Percentiles rank a stretch among this genome's conserved stretches.
phyloP scores from a whole-genome alignment of 2,113 vertebrate genomes.

The Ptyas mucosa region DNA sequence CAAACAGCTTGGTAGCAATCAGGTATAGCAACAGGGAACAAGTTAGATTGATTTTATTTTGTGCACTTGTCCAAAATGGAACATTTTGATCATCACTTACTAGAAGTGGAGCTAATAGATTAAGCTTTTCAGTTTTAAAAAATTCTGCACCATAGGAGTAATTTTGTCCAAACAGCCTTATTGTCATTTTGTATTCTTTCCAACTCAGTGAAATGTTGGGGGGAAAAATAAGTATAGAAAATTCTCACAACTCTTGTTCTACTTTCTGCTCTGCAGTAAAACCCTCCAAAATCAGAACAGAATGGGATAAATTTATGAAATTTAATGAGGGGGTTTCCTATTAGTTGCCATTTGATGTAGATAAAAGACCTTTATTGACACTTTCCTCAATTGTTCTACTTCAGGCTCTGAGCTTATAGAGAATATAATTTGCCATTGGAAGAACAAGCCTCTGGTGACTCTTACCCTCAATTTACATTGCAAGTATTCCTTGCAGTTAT shows the following conservation, averaged over 20 bases:
- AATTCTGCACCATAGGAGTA: not conserved
- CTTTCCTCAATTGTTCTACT: not conserved
- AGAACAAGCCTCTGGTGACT: not conserved
- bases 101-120: not conserved
- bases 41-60: slow-evolving; percentile 10
- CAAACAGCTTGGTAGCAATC: slow-evolving; percentile 11
- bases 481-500: not conserved
- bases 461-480: not conserved
- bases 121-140: not conserved
- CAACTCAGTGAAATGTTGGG: not conserved
- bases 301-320: not conserved
- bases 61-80: not conserved
- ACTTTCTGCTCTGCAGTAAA: not conserved
- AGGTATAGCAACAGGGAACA: fast-evolving
- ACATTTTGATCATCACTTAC: slow-evolving; percentile 20
- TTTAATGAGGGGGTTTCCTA: not conserved
- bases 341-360: not conserved
- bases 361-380: not conserved
- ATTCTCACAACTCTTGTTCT: not conserved
- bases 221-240: not conserved
- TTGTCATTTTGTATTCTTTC: not conserved
- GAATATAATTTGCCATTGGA: not conserved
- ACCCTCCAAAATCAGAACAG: not conserved
- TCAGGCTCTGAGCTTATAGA: not conserved
- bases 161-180: not conserved